A percentile compares a stretch with the other conserved stretches of the same genome.
These are phyloP conservation scores for Darevskia mixta DNA, from an alignment of 2,797 vertebrate genomes.

Conservation along the genomic window DNA sequence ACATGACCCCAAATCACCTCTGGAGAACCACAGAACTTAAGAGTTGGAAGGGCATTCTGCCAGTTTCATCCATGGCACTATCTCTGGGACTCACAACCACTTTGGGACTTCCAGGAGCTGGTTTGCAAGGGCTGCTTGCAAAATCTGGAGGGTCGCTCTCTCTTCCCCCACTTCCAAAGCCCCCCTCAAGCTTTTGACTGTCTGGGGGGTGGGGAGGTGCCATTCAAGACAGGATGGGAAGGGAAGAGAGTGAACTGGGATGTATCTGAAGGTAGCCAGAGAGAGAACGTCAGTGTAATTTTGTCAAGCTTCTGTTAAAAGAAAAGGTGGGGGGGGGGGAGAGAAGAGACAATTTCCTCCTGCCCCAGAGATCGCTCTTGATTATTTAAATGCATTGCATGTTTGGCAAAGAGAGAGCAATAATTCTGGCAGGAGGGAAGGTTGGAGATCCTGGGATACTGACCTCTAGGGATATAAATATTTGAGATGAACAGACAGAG, in stretches of 20 bases:
- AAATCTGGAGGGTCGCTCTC: neutral
- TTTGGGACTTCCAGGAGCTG: no score
- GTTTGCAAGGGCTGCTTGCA: neutral
- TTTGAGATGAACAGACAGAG: neutral
- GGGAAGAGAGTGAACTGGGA: neutral
- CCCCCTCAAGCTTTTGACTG: neutral
- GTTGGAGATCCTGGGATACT: neutral
- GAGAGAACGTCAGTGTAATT: neutral
- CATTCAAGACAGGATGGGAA: neutral
- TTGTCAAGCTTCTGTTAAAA: neutral
- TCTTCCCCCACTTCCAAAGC: no score
- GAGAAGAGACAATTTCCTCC: neutral
- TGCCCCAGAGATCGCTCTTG: neutral
- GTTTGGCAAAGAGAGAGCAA: neutral
- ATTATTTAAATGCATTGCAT: constrained; percentile 3
- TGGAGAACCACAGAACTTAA: no score
- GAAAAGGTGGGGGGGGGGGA: no score
- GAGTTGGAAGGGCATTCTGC: no score
- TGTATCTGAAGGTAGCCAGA: neutral
- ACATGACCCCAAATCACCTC: no score
- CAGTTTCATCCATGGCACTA: neutral
- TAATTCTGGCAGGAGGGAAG: neutral
- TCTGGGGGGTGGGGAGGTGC: neutral
- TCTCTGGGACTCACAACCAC: neutral
- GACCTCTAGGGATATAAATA: constrained; percentile 19